These are phyloP conservation scores for Oryzias curvinotus DNA, from an alignment of 2,113 vertebrate genomes.

Conservation along the genomic window DNA sequence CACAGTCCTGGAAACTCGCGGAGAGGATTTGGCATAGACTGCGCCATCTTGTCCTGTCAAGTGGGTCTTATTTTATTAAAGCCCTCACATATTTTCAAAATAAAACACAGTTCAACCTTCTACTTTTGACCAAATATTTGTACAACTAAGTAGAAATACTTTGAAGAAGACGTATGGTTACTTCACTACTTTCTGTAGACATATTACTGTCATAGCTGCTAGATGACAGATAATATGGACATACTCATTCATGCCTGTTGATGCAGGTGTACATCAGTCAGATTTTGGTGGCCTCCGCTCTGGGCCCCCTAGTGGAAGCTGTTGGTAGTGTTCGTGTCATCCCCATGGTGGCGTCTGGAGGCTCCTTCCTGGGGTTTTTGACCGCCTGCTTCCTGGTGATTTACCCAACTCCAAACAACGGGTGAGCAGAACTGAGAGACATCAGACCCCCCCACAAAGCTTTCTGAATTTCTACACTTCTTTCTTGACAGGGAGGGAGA, in stretches of 20 bases:
- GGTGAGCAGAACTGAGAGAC: constrained; percentile 38
- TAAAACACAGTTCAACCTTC: background rate
- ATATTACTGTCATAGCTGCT: no score
- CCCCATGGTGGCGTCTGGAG: constrained; percentile 91
- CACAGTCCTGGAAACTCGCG: constrained; percentile 93
- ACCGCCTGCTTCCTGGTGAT: constrained; percentile 92
- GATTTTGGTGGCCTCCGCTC: constrained; percentile 92
- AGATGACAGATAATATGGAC: no score
- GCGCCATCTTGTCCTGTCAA: constrained; percentile 95
- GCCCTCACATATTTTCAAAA: background rate
- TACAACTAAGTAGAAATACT: no score
- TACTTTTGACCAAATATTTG: no score
- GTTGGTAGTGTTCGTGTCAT: constrained; percentile 88
- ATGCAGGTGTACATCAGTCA: constrained; percentile 93
- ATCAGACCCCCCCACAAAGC: background rate
- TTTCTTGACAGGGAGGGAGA: constrained; percentile 58
- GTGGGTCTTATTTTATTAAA: constrained; percentile 17
- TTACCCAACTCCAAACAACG: constrained; percentile 79
- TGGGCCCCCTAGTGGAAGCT: constrained; percentile 85
- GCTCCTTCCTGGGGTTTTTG: constrained; percentile 93
- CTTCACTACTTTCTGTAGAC: no score
- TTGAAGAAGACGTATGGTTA: no score
- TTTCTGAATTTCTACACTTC: background rate
- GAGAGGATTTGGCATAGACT: constrained; percentile 96
- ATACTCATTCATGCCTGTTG: background rate